Percentiles rank a stretch among this genome's conserved stretches.
Conservation (phyloP, 2,113 vertebrate genomes). For the Cygnus atratus region DNA sequence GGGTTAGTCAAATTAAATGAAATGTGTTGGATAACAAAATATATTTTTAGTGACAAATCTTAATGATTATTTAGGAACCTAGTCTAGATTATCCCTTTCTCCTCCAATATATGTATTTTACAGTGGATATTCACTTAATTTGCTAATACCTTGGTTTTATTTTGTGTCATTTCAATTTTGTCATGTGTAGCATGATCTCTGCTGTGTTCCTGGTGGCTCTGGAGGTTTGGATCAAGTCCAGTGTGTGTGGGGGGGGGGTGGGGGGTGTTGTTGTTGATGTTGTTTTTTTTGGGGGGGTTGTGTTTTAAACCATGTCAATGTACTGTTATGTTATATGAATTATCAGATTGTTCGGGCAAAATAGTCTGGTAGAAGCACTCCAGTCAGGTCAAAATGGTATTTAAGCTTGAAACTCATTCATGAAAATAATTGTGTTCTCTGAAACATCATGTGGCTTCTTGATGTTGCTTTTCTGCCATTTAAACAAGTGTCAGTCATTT, state of each 20-base stretch:
- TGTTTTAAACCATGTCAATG: neutral
- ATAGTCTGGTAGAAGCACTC: neutral
- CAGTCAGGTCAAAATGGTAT: neutral
- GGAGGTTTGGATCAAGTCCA: neutral
- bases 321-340: neutral
- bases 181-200: neutral
- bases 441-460: neutral
- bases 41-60: neutral
- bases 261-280: too few relatives aligned
- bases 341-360: neutral
- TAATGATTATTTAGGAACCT: neutral
- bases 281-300: neutral
- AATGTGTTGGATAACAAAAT: neutral
- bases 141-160: neutral
- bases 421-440: neutral
- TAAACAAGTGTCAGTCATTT: neutral
- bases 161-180: neutral
- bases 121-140: neutral
- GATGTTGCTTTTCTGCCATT: neutral
- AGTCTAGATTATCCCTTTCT: neutral
- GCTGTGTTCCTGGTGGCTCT: neutral
- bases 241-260: neutral
- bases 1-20: constrained; percentile 5
- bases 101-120: neutral
- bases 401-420: neutral